A percentile compares a stretch with the other conserved stretches of the same genome.
These are phyloP conservation scores for Ceratothoa steindachneri DNA, from an alignment of 2,888 invertebrate species.

Conservation along the genomic window DNA sequence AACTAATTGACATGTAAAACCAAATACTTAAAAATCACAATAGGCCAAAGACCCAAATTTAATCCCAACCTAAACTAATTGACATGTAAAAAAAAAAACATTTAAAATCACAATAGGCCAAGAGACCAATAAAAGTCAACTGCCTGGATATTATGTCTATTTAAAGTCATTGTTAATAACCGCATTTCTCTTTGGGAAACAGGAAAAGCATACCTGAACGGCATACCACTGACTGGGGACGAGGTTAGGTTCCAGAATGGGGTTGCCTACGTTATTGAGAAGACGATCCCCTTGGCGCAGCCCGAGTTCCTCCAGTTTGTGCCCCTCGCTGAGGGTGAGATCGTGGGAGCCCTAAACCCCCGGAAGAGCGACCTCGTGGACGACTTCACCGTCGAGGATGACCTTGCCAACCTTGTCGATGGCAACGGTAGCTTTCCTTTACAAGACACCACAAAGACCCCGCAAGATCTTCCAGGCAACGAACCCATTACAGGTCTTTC, in stretches of 20 bases:
- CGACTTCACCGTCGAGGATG: too few relatives aligned
- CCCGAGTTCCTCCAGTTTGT: background rate
- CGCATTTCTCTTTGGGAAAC: too few relatives aligned
- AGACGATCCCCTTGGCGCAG: slow-evolving; percentile 11
- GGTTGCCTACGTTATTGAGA: slow-evolving; percentile 28
- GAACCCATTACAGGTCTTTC: background rate
- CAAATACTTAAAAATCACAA: too few relatives aligned
- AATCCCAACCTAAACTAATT: too few relatives aligned
- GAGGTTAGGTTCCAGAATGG: slow-evolving; percentile 23
- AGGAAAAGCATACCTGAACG: slow-evolving; percentile 29
- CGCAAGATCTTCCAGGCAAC: background rate
- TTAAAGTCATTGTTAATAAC: too few relatives aligned
- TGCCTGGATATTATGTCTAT: too few relatives aligned
- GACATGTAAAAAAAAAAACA: too few relatives aligned
- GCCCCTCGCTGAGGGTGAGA: background rate
- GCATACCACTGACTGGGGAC: slow-evolving; percentile 26
- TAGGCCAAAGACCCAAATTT: too few relatives aligned
- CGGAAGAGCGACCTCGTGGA: too few relatives aligned
- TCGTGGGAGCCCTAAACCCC: background rate
- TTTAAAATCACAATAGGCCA: too few relatives aligned
- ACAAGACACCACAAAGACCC: background rate
- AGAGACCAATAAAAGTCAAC: too few relatives aligned
- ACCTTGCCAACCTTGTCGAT: background rate
- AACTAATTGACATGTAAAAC: too few relatives aligned
- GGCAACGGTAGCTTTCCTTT: background rate